Evolutionary conservation across 2,797 vertebrate genomes (phyloP), one percentile per base, ranked within the genome.

Genomic region (Alauda arvensis): DNA sequence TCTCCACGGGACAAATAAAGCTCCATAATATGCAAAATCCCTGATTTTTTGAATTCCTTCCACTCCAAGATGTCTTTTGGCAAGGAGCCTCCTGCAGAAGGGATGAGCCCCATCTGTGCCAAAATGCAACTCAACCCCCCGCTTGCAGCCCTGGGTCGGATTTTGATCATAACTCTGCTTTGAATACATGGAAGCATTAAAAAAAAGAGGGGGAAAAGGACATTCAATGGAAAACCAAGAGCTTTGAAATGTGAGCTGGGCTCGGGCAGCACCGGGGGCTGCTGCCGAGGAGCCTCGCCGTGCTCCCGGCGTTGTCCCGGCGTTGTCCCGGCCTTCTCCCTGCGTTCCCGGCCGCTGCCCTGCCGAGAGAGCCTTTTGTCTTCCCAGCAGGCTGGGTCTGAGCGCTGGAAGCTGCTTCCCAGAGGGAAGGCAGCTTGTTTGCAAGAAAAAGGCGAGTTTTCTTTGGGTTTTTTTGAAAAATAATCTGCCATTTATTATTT

Each of bases 211-310:
- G 9, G 9, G 17, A 29, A 26, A 61, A 60, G 53, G 74, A 85
- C 85, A 68, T 70, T 87, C 23, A 37, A 31, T 63, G 79, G 53
- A 45, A 93, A 87, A 61, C 43, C 79, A 82, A 66, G 57, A 42
- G 72, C 91, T 93, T 95, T 96, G 95, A 96, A 95, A 95, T 62
- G 88, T 63, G 92, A 95, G 85, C 85, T 4, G 12, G 43, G 82
- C 87, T 89, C 2, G 59, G 82, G 80, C 83, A 81, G 49, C 79
- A 53, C 39, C 2, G 53, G n/a, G 26, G 74, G 74, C 70, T 72
- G 81, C 51, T 48, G 91, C 88, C 10, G 25, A 24, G 86, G 7
- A 11, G 69, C 69, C 74, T 86, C 24, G 9, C 65, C 10, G 39
- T 23, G 53, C 92, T 57, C 33, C 55, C 55, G 17, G 55, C 34